A percentile compares a stretch with the other conserved stretches of the same genome.
These are phyloP conservation scores for Pemphredon lugubris DNA, from an alignment of 2,888 invertebrate species.

Conservation along the genomic window DNA sequence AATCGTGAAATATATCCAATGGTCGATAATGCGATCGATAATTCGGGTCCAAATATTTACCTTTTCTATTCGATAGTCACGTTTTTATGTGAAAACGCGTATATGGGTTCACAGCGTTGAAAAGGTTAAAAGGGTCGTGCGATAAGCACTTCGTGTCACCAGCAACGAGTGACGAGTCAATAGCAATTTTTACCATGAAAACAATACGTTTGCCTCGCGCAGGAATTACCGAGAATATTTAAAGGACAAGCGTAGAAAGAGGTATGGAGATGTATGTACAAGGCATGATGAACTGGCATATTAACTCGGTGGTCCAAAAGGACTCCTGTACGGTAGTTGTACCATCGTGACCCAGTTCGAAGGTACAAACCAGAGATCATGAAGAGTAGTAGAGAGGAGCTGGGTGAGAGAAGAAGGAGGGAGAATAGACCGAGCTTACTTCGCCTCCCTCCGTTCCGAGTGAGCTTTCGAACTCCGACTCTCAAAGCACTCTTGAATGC, in stretches of 20 bases:
- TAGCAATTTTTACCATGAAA: too few species aligned
- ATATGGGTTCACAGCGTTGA: too few species aligned
- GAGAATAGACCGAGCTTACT: slow-evolving; percentile 32
- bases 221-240: background rate
- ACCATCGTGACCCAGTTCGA: slow-evolving; percentile 29
- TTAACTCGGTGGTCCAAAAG: slow-evolving; percentile 18
- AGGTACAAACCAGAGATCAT: slow-evolving; percentile 13
- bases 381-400: slow-evolving; percentile 13
- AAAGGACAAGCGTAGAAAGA: slow-evolving; percentile 10
- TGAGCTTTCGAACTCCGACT: slow-evolving; percentile 37
- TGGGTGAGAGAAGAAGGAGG: slow-evolving; percentile 7
- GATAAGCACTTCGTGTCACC: too few species aligned
- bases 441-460: slow-evolving; percentile 16
- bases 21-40: too few species aligned
- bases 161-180: too few species aligned
- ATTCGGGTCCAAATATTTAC: too few species aligned
- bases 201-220: too few species aligned
- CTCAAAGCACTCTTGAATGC: slow-evolving; percentile 45
- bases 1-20: too few species aligned
- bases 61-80: too few species aligned
- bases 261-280: background rate
- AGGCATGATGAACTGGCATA: slow-evolving; percentile 15
- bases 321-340: slow-evolving; percentile 5
- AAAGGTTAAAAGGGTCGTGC: too few species aligned
- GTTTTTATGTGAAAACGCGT: too few species aligned